Conservation (phyloP, 53 echinoderm and acorn worm genomes). For the Henricia sp. region DNA sequence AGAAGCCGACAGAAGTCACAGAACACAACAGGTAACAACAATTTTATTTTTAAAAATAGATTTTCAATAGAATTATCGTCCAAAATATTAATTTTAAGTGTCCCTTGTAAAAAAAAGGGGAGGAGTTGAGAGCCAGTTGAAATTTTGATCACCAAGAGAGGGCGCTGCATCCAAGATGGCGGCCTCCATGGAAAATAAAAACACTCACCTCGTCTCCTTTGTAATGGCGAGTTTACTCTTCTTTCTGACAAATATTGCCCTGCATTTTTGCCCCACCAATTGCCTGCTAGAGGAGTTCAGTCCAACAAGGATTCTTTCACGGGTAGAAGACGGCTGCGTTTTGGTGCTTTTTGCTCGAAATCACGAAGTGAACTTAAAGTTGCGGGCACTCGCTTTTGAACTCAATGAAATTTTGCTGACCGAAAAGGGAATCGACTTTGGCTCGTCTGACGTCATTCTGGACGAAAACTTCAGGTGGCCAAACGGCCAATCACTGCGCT, state of each 20-base stretch:
- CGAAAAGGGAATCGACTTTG: neutral
- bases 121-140: no score
- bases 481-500: slow-evolving; percentile 8
- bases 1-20: no score
- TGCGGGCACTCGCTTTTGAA: neutral
- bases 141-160: no score
- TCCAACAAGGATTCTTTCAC: slow-evolving; percentile 40
- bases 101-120: no score
- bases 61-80: no score
- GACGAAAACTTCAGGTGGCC: slow-evolving; percentile 47
- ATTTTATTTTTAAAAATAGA: no score
- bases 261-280: neutral
- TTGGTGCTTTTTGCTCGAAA: slow-evolving; percentile 42
- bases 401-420: slow-evolving; percentile 1
- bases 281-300: slow-evolving; percentile 34
- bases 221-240: neutral
- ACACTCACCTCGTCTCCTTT: neutral
- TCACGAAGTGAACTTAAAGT: neutral
- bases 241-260: neutral
- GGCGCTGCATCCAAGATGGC: slow-evolving; percentile 66
- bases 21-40: no score
- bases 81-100: no score
- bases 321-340: slow-evolving; percentile 62
- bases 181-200: slow-evolving; percentile 19
- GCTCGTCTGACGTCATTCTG: neutral